These are phyloP conservation scores for Apotomis turbidana DNA, from an alignment of 2,888 invertebrate species.

Conservation along the genomic window DNA sequence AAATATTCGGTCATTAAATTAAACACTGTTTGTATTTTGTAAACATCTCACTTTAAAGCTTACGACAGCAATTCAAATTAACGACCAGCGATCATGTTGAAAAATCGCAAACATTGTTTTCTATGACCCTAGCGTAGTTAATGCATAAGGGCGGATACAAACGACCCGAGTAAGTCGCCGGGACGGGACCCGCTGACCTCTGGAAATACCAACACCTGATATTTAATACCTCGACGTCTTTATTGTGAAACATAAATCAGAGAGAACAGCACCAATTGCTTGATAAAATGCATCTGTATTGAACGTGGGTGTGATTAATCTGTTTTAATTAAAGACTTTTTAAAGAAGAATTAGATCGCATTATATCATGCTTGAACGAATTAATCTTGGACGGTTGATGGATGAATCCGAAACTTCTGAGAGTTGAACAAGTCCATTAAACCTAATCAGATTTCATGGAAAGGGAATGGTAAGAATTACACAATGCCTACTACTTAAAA, in stretches of 20 bases:
- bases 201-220: conserved; percentile 50
- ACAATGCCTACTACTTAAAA: not conserved
- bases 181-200: conserved; percentile 33
- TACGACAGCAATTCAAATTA: conserved; percentile 22
- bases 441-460: conserved; percentile 26
- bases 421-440: conserved; percentile 22
- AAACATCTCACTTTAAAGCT: conserved; percentile 7
- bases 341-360: conserved; percentile 28
- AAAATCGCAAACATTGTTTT: conserved; percentile 28
- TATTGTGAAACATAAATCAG: conserved; percentile 62
- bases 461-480: conserved; percentile 11
- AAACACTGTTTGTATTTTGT: not conserved
- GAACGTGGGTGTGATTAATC: conserved; percentile 41
- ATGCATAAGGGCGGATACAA: conserved; percentile 43
- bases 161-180: conserved; percentile 52
- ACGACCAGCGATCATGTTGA: conserved; percentile 21
- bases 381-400: conserved; percentile 33
- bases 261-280: conserved; percentile 51
- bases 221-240: conserved; percentile 62
- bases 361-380: conserved; percentile 31
- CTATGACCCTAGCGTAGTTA: conserved; percentile 22
- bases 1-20: not conserved
- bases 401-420: conserved; percentile 18
- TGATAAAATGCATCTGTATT: conserved; percentile 56
- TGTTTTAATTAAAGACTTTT: conserved; percentile 35